Base-by-base conservation (phyloP, 1,140 invertebrate species). In the Medauroidea extradentata region DNA sequence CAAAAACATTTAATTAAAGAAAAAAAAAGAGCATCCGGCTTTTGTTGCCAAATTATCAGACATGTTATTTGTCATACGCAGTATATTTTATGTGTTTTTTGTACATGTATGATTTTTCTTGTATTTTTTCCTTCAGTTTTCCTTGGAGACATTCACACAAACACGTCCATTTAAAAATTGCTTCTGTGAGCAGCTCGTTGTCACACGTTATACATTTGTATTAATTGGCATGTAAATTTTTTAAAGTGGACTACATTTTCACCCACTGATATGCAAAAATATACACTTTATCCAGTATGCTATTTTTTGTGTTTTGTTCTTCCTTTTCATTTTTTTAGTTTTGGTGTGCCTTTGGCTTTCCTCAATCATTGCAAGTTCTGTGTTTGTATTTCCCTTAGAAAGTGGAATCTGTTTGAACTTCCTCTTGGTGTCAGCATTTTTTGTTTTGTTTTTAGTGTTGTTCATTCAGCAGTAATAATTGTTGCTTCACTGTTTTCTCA, bases 21-120 rank as follows among this genome's bases (percentile, higher is more conserved):
- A n/a, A n/a, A n/a, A n/a, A 55, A 46, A 21, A 55, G 25, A 55
- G 53, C 38, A 55, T 55, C 53, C 29, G 53, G 53, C 53, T 55
- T 55, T 55, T 55, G 53, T 55, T 23, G 53, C 39, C 42, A 55
- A 55, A 55, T 55, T 55, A 43, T 42, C 23, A 57, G 21, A 18
- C n/a, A 21, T 41, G 24, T 54, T 54, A 53, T 53, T 24, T 53
- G 25, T 18, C n/a, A 44, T 54, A 34, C 53, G 42, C 42, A 44
- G 18, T 51, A 34, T 11, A 7, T 46, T 46, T 54, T 44, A 24
- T 42, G 42, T 24, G 24, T 54, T 54, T 25, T 23, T 57, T 51
- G 34, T 51, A 16, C 4, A 55, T 57, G 9, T 57, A 14, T 23
- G 23, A 21, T 24, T 51, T 50, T 56, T 24, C 9, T 56, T n/a